Evolutionary conservation across 1,140 invertebrate genomes (phyloP).

Genomic region (Drosophila orosa): DNA sequence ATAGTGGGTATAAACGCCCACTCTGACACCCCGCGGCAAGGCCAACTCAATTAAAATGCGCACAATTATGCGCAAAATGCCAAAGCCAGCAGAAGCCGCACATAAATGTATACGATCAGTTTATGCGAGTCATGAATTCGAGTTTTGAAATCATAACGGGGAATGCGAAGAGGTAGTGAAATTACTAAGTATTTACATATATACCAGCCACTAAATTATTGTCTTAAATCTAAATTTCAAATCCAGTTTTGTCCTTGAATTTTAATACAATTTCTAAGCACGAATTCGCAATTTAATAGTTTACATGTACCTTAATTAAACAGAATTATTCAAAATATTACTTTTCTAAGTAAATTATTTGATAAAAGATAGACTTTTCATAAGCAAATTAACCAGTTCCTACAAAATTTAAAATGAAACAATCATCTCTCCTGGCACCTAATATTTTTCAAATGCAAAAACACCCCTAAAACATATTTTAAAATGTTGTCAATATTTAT

Average conservation of each 20-base stretch:
- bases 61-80: conserved; percentile 74
- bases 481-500: no score
- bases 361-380: not conserved
- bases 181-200: not conserved
- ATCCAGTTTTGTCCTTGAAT: not conserved
- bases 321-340: not conserved
- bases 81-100: conserved; percentile 47
- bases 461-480: not conserved
- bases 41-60: conserved; percentile 77
- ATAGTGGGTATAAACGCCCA: not conserved
- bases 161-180: not conserved
- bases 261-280: not conserved
- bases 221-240: no score
- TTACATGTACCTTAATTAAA: no score
- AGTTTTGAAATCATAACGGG: not conserved
- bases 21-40: conserved; percentile 15
- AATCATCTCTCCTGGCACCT: not conserved
- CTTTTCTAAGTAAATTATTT: not conserved
- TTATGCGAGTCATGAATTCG: conserved; percentile 10
- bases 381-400: not conserved
- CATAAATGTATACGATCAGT: conserved; percentile 18
- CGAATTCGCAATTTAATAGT: not conserved
- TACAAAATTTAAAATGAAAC: not conserved
- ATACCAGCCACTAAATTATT: no score
- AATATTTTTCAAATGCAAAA: no score